Evolutionary conservation across 2,888 invertebrate species (phyloP).

Genomic region (Acrobasis consociella): DNA sequence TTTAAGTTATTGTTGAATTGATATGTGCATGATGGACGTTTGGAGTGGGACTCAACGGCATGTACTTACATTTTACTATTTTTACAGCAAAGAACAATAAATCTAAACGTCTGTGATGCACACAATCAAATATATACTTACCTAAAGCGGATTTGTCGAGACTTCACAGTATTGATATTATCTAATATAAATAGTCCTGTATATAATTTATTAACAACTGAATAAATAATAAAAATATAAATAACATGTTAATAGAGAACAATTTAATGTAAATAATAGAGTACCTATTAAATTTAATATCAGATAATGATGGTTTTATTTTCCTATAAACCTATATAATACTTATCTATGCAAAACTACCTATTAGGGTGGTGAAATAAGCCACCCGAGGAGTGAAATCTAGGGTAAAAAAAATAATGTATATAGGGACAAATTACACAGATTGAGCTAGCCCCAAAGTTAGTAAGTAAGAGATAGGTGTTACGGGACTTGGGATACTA

Average conservation of each 20-base stretch:
- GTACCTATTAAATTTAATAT: conserved; percentile 83
- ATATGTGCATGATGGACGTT: conserved; percentile 43
- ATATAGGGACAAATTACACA: too few relatives aligned
- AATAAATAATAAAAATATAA: conserved; percentile 77
- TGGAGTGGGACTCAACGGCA: conserved; percentile 26
- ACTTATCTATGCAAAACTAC: too few relatives aligned
- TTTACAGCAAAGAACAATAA: conserved; percentile 37
- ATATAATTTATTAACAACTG: conserved; percentile 81
- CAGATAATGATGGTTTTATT: conserved; percentile 73
- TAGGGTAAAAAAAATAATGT: too few relatives aligned
- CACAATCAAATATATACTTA: conserved; percentile 34
- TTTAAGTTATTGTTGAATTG: conserved; percentile 52
- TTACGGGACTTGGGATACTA: too few relatives aligned
- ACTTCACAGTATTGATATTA: conserved; percentile 81
- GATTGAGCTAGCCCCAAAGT: too few relatives aligned
- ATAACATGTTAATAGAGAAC: conserved; percentile 82
- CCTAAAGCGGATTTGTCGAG: conserved; percentile 60
- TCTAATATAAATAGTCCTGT: conserved; percentile 81
- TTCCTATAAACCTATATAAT: too few relatives aligned
- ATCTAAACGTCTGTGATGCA: conserved; percentile 42
- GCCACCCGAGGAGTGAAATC: too few relatives aligned
- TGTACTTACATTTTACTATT: conserved; percentile 27
- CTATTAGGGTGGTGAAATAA: too few relatives aligned
- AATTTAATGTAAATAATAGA: conserved; percentile 83
- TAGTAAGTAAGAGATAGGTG: too few relatives aligned